phyloP scores from a whole-genome alignment of 2,113 vertebrate genomes.

The Atherinomorus stipes region DNA sequence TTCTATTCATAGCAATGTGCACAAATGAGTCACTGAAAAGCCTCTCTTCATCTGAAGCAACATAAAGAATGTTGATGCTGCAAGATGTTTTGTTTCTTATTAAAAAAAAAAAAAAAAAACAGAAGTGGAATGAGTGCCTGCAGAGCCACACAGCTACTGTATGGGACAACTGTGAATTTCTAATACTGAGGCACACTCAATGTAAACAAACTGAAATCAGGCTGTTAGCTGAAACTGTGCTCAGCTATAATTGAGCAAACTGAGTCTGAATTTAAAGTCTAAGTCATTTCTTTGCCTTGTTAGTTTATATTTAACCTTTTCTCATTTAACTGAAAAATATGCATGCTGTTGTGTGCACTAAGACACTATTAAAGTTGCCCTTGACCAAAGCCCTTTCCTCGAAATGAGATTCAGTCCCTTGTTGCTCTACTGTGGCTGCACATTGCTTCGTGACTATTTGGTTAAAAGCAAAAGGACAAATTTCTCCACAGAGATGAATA shows the following conservation, averaged over 20 bases:
- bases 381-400: slow-evolving; percentile 38
- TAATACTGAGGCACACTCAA: slow-evolving; percentile 13
- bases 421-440: slow-evolving; percentile 16
- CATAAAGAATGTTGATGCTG: slow-evolving; percentile 49
- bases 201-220: slow-evolving; percentile 23
- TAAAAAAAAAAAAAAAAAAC: slow-evolving; percentile 54
- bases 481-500: slow-evolving; percentile 40
- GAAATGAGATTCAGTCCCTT: slow-evolving; percentile 29
- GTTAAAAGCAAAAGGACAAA: slow-evolving; percentile 41
- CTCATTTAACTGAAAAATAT: not conserved
- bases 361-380: slow-evolving; percentile 8
- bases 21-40: slow-evolving; percentile 59
- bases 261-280: slow-evolving; percentile 25
- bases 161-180: slow-evolving; percentile 29
- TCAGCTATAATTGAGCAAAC: slow-evolving; percentile 3
- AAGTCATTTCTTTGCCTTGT: not conserved
- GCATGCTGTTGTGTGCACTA: not conserved
- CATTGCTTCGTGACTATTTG: slow-evolving; percentile 33
- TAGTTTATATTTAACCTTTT: not conserved
- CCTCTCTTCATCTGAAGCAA: slow-evolving; percentile 49
- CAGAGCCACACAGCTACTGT: slow-evolving; percentile 6
- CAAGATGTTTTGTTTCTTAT: slow-evolving; percentile 56
- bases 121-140: slow-evolving; percentile 47
- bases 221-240: slow-evolving; percentile 22
- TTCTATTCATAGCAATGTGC: slow-evolving; percentile 62